Evolutionary conservation across 2,113 vertebrate genomes (phyloP).

Genomic region (Amphilophus citrinellus): DNA sequence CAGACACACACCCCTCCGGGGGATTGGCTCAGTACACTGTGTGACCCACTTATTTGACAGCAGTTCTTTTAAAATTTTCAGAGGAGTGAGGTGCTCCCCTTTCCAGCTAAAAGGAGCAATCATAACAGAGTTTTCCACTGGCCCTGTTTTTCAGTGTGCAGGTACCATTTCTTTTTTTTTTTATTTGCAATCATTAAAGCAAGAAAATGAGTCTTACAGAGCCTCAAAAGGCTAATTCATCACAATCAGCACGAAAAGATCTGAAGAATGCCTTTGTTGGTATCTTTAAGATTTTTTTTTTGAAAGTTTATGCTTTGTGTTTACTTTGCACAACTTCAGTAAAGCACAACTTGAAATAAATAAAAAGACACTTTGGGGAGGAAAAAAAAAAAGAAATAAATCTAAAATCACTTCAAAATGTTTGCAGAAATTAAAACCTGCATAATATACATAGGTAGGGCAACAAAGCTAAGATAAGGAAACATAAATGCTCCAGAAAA

Average conservation of each 20-base stretch:
- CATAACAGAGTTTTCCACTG: background rate
- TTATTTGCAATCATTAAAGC: background rate
- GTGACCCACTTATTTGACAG: constrained; percentile 71
- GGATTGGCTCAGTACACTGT: constrained; percentile 20
- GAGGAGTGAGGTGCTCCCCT: background rate
- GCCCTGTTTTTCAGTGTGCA: background rate
- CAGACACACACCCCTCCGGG: constrained; percentile 27
- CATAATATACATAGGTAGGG: background rate
- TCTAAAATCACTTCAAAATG: background rate
- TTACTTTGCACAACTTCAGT: background rate
- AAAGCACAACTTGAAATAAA: background rate
- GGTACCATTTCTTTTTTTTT: background rate
- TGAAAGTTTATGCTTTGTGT: background rate
- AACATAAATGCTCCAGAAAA: background rate
- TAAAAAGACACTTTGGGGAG: background rate
- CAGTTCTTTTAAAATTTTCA: constrained; percentile 63
- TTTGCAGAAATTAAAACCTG: constrained; percentile 6
- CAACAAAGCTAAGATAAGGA: background rate
- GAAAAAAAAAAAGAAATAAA: background rate
- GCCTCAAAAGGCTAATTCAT: background rate
- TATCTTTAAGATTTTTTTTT: background rate
- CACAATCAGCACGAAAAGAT: background rate
- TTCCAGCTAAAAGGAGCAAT: background rate
- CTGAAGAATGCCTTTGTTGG: background rate
- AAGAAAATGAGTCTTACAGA: background rate